Evolutionary conservation across 2,888 invertebrate genomes (phyloP).

Genomic region (Acanthosoma haemorrhoidale): DNA sequence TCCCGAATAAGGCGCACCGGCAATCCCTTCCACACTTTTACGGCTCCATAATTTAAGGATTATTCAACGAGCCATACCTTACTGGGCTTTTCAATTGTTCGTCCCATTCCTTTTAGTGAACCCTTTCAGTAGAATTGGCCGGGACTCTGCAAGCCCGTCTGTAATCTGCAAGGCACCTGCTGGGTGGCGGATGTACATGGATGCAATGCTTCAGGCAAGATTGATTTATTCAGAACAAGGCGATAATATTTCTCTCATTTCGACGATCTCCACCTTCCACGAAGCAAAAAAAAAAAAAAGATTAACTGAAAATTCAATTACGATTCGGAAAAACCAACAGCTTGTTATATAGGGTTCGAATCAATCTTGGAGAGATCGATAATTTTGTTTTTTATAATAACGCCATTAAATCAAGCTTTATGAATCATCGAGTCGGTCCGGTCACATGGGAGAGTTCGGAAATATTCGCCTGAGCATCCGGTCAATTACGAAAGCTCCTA

Average conservation of each 20-base stretch:
- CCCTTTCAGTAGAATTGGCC: background rate
- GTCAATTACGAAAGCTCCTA: background rate
- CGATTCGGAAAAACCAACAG: too few species aligned
- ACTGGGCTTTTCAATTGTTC: constrained; percentile 18
- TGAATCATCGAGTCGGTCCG: too few species aligned
- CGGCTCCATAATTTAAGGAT: constrained; percentile 13
- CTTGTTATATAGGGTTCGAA: too few species aligned
- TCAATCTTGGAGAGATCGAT: background rate
- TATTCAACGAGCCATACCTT: constrained; percentile 4
- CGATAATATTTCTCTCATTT: too few species aligned
- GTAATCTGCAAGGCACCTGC: too few species aligned
- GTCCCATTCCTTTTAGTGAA: background rate
- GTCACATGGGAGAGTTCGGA: background rate
- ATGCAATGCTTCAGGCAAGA: too few species aligned
- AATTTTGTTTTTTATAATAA: constrained; percentile 11
- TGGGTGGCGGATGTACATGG: too few species aligned
- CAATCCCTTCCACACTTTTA: constrained; percentile 13
- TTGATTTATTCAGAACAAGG: too few species aligned
- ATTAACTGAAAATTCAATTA: too few species aligned
- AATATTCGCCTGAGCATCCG: constrained; percentile 7
- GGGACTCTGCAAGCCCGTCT: background rate
- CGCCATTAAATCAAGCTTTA: too few species aligned
- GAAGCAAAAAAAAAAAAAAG: too few species aligned
- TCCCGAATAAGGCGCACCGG: constrained; percentile 1
- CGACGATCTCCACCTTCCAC: too few species aligned